Percentiles rank a stretch among this genome's conserved stretches.
These are phyloP conservation scores for Drosophila setosimentum DNA, from an alignment of 2,888 invertebrate species.

Conservation along the genomic window DNA sequence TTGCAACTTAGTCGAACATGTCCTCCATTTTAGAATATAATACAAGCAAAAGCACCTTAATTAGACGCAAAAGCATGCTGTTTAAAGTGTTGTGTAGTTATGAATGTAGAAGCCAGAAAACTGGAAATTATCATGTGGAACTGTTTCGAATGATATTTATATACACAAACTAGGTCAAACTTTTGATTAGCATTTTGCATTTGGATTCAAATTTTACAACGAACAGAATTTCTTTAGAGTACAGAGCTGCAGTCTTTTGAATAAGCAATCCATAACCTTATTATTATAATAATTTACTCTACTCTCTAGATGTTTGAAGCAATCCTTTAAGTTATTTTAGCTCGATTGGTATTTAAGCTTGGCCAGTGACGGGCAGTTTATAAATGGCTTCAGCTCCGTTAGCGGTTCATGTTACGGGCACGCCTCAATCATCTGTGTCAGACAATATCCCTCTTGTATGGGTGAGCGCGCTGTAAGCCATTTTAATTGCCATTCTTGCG, in stretches of 20 bases:
- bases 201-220: not conserved
- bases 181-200: not conserved
- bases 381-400: constrained; percentile 24
- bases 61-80: not conserved
- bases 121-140: not conserved
- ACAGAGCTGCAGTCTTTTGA: not conserved
- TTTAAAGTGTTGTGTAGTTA: not conserved
- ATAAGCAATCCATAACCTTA: not conserved
- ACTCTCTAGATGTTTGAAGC: not conserved
- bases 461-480: constrained; percentile 28
- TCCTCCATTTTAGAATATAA: not conserved
- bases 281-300: not conserved
- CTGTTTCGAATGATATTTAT: not conserved
- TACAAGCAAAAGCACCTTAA: not conserved
- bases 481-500: constrained; percentile 63
- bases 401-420: constrained; percentile 20
- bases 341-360: constrained; percentile 39
- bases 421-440: constrained; percentile 54
- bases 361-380: constrained; percentile 37
- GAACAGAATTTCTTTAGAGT: not conserved
- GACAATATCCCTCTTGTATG: constrained; percentile 33
- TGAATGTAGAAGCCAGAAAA: not conserved
- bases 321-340: constrained; percentile 18
- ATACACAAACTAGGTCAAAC: not conserved
- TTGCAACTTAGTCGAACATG: not conserved